Evolutionary conservation across 2,797 vertebrate genomes (phyloP).

Genomic region (Poeciliopsis gracilis): DNA sequence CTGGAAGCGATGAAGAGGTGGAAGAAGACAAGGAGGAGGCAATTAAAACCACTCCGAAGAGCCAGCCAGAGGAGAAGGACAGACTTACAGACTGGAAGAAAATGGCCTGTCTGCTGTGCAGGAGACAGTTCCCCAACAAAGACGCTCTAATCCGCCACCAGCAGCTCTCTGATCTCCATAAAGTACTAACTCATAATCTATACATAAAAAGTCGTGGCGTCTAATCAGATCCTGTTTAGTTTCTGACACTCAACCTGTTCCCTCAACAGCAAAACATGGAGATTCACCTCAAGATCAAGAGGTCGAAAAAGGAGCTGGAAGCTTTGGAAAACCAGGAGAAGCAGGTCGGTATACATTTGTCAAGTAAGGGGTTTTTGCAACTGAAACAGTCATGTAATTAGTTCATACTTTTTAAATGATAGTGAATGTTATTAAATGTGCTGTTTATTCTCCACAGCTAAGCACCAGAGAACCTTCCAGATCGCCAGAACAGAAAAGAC

Average conservation of each 20-base stretch:
- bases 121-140: conserved; percentile 96
- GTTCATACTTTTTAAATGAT: background rate
- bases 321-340: conserved; percentile 95
- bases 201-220: background rate
- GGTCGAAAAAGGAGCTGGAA: conserved; percentile 92
- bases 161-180: conserved; percentile 96
- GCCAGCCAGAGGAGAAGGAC: conserved; percentile 83
- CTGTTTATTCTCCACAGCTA: conserved; percentile 61
- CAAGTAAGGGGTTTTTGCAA: background rate
- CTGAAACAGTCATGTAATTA: background rate
- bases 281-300: conserved; percentile 95
- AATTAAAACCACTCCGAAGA: conserved; percentile 69
- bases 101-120: conserved; percentile 94
- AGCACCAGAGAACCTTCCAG: conserved; percentile 59
- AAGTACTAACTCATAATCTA: conserved; percentile 76
- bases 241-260: conserved; percentile 23
- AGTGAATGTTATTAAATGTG: conserved; percentile 4
- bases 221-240: background rate
- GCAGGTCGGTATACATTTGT: conserved; percentile 78
- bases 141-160: conserved; percentile 95
- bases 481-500: conserved; percentile 80
- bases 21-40: conserved; percentile 88
- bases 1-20: conserved; percentile 95
- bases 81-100: conserved; percentile 98
- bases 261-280: conserved; percentile 94